Evolutionary conservation across 2,888 invertebrate genomes (phyloP), one percentile per base, ranked within the genome.

Genomic region (Oscheius onirici): DNA sequence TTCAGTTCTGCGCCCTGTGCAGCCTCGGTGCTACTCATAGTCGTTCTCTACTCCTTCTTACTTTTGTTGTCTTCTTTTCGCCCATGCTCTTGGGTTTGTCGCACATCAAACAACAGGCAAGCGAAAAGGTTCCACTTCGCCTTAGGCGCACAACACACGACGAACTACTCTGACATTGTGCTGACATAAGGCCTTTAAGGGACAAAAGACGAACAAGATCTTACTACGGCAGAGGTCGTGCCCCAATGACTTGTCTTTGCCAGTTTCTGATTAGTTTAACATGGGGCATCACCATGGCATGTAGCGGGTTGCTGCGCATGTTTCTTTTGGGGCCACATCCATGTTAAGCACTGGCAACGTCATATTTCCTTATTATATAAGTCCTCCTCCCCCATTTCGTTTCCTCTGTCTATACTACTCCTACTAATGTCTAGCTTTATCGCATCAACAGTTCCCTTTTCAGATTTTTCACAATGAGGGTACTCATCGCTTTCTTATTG

Each of bases 381-480:
- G 5, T 28, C 55, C 28, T n/a, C 28, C 22, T 55, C 26, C 28
- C 28, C 55, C n/a, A 46, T 46, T 46, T 46, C n/a, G 3, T 8
- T 34, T 34, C 34, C 34, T 34, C 3, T 34, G 34, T 34, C 34
- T 34, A 6, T 34, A 34, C 5, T 34, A 34, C 34, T 3, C 8
- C 34, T 34, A 34, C 34, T 3, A 13, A 44, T n/a, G 20, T 40
- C 20, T 13, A n/a, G 13, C n/a, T 17, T 58, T 43, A 5, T 40
- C 40, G 17, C 17, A 13, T 40, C 13, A 20, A 13, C 24, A 2
- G 24, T 40, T 58, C 17, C 11, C 28, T 26, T 44, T 63, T 63
- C 63, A 63, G 63, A 46, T 60, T n/a, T 72, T 68, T 75, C 74
- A 78, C 72, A 69, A 80, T 80, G 80, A 78, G 80, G 74, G 76